phyloP scores from a whole-genome alignment of 2,888 invertebrate species.

The Ypsolopha sequella region DNA sequence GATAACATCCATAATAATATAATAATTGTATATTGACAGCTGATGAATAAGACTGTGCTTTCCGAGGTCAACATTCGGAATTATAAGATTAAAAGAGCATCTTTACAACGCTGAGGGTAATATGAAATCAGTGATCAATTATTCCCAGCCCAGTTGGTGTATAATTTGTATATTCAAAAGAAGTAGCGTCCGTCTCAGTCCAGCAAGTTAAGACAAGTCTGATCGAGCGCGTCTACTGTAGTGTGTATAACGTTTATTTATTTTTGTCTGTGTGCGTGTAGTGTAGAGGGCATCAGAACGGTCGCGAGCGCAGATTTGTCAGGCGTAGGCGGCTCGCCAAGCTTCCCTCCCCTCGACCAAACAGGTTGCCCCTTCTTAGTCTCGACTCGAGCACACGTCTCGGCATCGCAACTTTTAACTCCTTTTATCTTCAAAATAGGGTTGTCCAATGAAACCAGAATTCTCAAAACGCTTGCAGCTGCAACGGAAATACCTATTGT shows the following conservation, averaged over 20 bases:
- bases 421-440: constrained; percentile 47
- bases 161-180: not conserved
- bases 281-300: constrained; percentile 22
- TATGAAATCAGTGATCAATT: too few relatives aligned
- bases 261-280: constrained; percentile 11
- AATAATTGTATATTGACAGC: not conserved
- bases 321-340: constrained; percentile 47
- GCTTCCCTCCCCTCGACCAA: constrained; percentile 36
- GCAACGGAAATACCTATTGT: constrained; percentile 17
- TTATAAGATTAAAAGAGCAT: too few relatives aligned
- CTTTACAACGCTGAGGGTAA: too few relatives aligned
- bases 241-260: not conserved
- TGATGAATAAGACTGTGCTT: too few relatives aligned
- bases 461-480: constrained; percentile 8
- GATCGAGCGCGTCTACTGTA: constrained; percentile 1
- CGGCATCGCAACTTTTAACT: constrained; percentile 31
- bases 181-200: not conserved
- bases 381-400: constrained; percentile 11
- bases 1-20: not conserved
- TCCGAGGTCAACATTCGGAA: too few relatives aligned
- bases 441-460: constrained; percentile 23
- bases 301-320: constrained; percentile 57
- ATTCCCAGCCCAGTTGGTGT: too few relatives aligned
- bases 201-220: constrained; percentile 5
- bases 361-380: constrained; percentile 45